phyloP scores from a whole-genome alignment of 1,140 invertebrate genomes.

The Lordiphosa stackelbergi region DNA sequence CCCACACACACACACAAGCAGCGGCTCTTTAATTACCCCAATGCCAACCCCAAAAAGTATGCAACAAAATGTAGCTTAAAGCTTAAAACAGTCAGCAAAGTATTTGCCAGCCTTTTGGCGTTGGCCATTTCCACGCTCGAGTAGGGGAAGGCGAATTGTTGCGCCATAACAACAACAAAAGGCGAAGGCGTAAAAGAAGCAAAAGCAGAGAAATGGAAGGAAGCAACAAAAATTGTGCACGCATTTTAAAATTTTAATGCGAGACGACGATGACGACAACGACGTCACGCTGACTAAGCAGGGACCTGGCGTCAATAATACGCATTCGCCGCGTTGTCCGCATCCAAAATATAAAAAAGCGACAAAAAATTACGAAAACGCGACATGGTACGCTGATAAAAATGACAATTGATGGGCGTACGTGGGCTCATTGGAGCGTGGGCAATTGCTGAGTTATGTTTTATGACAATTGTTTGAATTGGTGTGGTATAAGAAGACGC shows the following conservation, averaged over 20 bases:
- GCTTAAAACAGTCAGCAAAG: constrained; percentile 7
- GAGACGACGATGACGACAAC: constrained; percentile 18
- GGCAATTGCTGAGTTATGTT: constrained; percentile 73
- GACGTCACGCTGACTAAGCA: constrained; percentile 16
- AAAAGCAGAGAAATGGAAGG: constrained; percentile 8
- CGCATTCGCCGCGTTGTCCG: constrained; percentile 24
- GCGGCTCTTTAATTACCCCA: too few relatives aligned
- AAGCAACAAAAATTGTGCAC: constrained; percentile 34
- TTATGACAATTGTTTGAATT: constrained; percentile 55
- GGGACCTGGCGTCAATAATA: constrained; percentile 39
- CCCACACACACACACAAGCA: background rate
- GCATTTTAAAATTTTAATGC: constrained; percentile 68
- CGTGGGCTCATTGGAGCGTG: constrained; percentile 63
- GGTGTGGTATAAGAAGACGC: too few relatives aligned
- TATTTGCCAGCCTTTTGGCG: constrained; percentile 5
- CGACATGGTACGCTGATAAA: constrained; percentile 70
- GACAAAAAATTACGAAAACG: constrained; percentile 41
- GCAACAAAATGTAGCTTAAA: background rate
- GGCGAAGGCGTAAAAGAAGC: constrained; percentile 1
- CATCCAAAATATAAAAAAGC: constrained; percentile 5
- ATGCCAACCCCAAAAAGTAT: background rate
- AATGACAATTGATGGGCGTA: constrained; percentile 74
- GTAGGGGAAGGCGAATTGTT: constrained; percentile 1
- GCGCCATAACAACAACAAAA: constrained; percentile 8
- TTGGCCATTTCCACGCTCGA: background rate